Conservation (phyloP, 2,797 vertebrate species). For the Diglossa cyanea region DNA sequence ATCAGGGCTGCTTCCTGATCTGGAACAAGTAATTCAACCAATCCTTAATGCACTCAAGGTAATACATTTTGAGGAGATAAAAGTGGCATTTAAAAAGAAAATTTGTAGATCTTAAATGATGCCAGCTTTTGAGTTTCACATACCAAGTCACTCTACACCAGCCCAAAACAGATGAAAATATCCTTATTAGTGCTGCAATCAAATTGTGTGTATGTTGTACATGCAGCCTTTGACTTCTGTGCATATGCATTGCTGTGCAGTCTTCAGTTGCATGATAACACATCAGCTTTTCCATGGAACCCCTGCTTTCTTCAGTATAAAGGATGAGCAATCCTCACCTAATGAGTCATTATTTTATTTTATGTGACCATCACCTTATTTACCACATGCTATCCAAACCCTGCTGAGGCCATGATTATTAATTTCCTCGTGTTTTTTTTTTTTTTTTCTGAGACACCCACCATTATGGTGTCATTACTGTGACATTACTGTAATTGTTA, state of each 20-base stretch:
- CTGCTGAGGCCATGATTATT: neutral
- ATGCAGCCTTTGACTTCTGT: neutral
- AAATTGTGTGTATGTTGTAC: neutral
- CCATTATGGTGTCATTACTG: neutral
- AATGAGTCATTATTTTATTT: neutral
- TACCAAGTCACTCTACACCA: rapidly evolving
- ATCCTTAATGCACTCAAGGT: neutral
- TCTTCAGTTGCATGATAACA: neutral
- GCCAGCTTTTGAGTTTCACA: neutral
- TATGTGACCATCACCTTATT: neutral
- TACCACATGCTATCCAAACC: neutral
- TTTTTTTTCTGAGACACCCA: neutral
- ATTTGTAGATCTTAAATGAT: neutral
- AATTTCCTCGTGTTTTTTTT: neutral
- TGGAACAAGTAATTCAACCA: neutral
- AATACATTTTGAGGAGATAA: neutral
- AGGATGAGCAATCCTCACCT: neutral
- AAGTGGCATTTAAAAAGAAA: neutral
- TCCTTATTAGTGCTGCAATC: neutral
- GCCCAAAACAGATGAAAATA: neutral
- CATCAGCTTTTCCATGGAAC: neutral
- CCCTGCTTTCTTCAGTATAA: neutral
- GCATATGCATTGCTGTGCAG: neutral
- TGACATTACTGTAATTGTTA: neutral
- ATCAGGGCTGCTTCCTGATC: neutral